A percentile compares a stretch with the other conserved stretches of the same genome.
phyloP scores from a whole-genome alignment of 1,140 invertebrate species.

The Drosophila tropicalis region DNA sequence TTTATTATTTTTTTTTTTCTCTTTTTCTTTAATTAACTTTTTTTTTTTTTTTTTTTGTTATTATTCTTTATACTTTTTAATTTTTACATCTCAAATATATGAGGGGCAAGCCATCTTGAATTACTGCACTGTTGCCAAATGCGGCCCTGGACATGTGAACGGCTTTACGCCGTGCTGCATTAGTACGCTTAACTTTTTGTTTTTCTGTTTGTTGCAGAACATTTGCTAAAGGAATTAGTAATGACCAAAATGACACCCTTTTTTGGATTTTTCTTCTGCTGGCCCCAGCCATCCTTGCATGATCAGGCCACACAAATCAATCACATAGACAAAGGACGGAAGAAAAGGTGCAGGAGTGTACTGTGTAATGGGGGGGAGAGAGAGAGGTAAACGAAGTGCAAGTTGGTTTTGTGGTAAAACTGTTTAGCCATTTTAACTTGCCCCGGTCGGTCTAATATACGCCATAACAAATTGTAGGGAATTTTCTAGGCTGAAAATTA shows the following conservation, averaged over 20 bases:
- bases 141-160: background rate
- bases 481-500: conserved; percentile 3
- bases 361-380: too few relatives aligned
- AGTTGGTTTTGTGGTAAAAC: background rate
- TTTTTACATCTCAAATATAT: too few relatives aligned
- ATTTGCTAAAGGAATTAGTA: conserved; percentile 12
- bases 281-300: conserved; percentile 42
- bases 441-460: conserved; percentile 15
- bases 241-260: conserved; percentile 9
- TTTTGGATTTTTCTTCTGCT: background rate
- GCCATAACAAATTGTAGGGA: conserved; percentile 21
- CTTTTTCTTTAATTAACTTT: too few relatives aligned
- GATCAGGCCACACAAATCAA: conserved; percentile 57
- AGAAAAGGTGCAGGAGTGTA: too few relatives aligned
- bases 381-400: background rate
- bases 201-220: background rate
- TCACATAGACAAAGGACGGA: background rate
- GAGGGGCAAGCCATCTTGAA: too few relatives aligned
- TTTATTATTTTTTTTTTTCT: too few relatives aligned
- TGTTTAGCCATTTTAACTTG: conserved; percentile 6
- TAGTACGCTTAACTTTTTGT: conserved; percentile 6
- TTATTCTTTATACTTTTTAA: too few relatives aligned
- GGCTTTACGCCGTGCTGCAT: background rate
- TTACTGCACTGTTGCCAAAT: background rate
- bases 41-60: too few relatives aligned